These are phyloP conservation scores for Bedellia somnulentella DNA, from an alignment of 2,888 invertebrate species.

Conservation along the genomic window DNA sequence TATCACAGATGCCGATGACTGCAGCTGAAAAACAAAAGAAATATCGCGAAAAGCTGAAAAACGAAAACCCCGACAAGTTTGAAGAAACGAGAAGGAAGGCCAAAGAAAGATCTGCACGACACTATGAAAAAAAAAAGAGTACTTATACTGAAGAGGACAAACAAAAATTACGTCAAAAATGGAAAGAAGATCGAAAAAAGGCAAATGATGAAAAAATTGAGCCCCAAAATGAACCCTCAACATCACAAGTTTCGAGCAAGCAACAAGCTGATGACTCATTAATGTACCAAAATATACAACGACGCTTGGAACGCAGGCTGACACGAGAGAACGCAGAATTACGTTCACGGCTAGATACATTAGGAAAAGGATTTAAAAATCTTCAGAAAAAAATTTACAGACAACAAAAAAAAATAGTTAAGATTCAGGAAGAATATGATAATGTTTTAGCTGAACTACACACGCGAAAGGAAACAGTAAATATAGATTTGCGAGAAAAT, in stretches of 20 bases:
- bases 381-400: constrained; percentile 2
- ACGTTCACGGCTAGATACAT: constrained; percentile 4
- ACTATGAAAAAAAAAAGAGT: no score
- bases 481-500: not conserved
- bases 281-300: no score
- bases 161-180: no score
- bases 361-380: constrained; percentile 4
- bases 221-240: constrained; percentile 1
- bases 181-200: no score
- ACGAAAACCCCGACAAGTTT: no score
- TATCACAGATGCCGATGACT: no score
- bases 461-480: constrained; percentile 1
- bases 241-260: constrained; percentile 1
- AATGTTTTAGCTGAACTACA: constrained; percentile 1
- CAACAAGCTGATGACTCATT: no score
- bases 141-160: no score
- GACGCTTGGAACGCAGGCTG: no score
- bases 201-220: no score
- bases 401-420: constrained; percentile 2
- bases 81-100: no score
- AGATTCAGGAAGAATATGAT: constrained; percentile 3
- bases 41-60: constrained; percentile 6
- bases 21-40: constrained; percentile 3
- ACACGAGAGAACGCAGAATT: constrained; percentile 2
- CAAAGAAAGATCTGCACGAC: no score